Evolutionary conservation across 2,888 invertebrate species (phyloP).

Genomic region (Hypomecis atomaria): DNA sequence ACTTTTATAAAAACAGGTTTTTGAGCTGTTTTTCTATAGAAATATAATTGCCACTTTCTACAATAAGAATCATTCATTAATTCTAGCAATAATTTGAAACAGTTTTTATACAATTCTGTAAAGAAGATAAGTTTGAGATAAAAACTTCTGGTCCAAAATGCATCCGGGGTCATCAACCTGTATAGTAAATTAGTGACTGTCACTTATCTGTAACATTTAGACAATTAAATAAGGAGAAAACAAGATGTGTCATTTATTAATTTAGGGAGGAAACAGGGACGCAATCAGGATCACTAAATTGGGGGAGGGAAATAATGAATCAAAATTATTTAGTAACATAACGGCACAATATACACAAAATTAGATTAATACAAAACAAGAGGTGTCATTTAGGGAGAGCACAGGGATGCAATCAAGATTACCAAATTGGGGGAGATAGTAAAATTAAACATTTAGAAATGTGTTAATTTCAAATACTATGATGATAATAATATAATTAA

Average conservation of each 20-base stretch:
- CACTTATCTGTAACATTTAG: constrained; percentile 4
- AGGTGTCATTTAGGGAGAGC: constrained; percentile 3
- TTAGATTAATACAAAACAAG: too few relatives aligned
- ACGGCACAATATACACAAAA: too few relatives aligned
- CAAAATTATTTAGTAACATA: too few relatives aligned
- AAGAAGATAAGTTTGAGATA: not conserved
- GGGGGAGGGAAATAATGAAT: not conserved
- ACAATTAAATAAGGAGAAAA: constrained; percentile 34
- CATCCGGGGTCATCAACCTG: constrained; percentile 42
- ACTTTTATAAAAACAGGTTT: too few relatives aligned
- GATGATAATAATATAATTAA: too few relatives aligned
- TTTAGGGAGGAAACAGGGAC: constrained; percentile 17
- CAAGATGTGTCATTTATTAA: constrained; percentile 8
- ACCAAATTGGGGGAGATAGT: not conserved
- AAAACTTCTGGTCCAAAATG: not conserved
- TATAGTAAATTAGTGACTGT: not conserved
- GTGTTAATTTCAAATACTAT: not conserved
- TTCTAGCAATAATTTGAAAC: not conserved
- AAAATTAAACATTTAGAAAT: not conserved
- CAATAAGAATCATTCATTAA: not conserved
- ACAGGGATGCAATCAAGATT: constrained; percentile 26
- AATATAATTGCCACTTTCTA: not conserved
- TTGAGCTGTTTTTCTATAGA: not conserved
- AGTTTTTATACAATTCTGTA: not conserved
- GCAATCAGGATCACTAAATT: constrained; percentile 16